Conservation (phyloP, 2,797 vertebrate species). For the Spinus olivaceus region DNA sequence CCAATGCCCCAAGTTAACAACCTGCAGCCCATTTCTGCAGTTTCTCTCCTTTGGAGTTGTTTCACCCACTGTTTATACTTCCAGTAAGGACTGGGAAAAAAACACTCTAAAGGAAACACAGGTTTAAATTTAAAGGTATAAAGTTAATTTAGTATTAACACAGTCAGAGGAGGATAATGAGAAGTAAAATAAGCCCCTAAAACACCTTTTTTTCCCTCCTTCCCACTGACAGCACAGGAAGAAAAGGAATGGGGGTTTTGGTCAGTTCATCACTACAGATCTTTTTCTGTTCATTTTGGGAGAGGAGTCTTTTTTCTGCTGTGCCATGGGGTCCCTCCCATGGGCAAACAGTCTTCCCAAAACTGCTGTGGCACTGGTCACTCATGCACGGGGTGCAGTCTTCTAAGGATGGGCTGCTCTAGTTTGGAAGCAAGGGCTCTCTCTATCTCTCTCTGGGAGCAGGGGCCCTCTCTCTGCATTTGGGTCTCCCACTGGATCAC, state of each 20-base stretch:
- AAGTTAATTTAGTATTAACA: background rate
- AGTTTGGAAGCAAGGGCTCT: too few relatives aligned
- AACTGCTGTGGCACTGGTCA: background rate
- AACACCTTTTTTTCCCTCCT: background rate
- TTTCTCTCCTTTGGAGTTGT: background rate
- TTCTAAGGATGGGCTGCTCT: background rate
- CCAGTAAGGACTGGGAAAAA: background rate
- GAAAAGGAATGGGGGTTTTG: background rate
- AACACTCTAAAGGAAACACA: background rate
- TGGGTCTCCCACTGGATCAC: background rate
- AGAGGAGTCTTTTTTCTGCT: background rate
- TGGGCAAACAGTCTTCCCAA: background rate
- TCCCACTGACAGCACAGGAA: background rate
- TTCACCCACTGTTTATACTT: background rate
- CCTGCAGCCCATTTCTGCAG: background rate
- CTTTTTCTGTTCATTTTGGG: background rate
- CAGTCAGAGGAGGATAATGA: background rate
- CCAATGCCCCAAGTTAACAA: background rate
- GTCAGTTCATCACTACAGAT: too few relatives aligned
- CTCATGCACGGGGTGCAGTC: fast-evolving
- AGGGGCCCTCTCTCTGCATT: background rate
- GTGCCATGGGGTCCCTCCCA: background rate
- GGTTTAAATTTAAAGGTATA: background rate
- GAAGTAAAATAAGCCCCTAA: background rate
- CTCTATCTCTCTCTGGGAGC: too few relatives aligned